Evolutionary conservation across 2,888 invertebrate species (phyloP), one percentile per base, ranked within the genome.

Genomic region (Eupithecia tripunctaria): DNA sequence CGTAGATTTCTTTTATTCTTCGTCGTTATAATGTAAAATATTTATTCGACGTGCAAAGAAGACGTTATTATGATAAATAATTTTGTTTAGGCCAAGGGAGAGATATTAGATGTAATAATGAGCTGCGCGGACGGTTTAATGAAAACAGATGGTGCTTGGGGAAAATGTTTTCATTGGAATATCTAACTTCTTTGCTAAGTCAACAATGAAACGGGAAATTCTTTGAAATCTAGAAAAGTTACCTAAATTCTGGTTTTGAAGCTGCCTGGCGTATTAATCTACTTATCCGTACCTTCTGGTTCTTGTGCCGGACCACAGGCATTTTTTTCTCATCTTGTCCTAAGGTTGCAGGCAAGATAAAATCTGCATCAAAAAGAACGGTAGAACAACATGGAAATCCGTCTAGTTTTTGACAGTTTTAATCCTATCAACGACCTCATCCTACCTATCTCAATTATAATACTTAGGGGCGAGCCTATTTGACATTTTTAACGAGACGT

Each of bases 71-170:
- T 80, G 79, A 83, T 84, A 85, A 86, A 85, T 85, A 84, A 86
- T 85, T 82, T 80, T 81, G 75, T 82, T 81, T 80, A 80, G 76
- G 79, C 77, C 80, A 76, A 82, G 82, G 76, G 69, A 82, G 80
- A 80, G 81, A 83, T 84, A 86, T 86, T 86, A 81, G 79, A 81
- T 83, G 82, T 81, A 84, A 84, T 85, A 85, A 85, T 84, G 83
- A 85, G 82, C 79, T 76, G 76, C 70, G 82, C 82, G 83, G 83
- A 85, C 82, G 84, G 75, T 72, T 78, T 86, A 86, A 86, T 85
- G 85, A 86, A 85, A 86, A 86, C 83, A 81, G 81, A 86, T 86
- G 84, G 83, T 78, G 82, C 80, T 70, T 77, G 79, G 81, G 71
- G 73, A 63, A 72, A 75, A 76, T 71, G 68, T 77, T 76, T 70